Base-by-base conservation (phyloP, 2,797 vertebrate species). In the Cuculus canorus region DNA sequence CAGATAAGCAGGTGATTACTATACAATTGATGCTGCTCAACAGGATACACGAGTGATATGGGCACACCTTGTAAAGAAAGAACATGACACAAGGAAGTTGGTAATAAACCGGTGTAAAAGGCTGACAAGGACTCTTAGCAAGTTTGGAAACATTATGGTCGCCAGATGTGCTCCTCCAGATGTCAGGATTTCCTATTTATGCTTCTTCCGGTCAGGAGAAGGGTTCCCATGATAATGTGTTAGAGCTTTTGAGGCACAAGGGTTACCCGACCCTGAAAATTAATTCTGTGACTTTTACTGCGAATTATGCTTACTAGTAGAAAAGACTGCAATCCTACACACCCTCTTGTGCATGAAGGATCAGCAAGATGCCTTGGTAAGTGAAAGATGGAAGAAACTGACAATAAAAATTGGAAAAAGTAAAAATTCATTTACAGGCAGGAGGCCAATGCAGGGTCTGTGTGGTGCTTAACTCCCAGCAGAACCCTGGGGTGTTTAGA, bases 101-200 rank as follows among this genome's bases (percentile, higher is more conserved):
- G 33, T 93, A 96, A 57, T 83, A 92, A 88, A 93, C 87, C 72
- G 57, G 41, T 91, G 50, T 92, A 90, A 96, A 95, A 85, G 75
- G 70, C 83, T 88, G 77, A 90, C 45, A 82, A 83, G 70, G 82
- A 75, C 69, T 79, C 80, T 95, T 82, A 87, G 86, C 68, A 72
- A 93, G 64, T 92, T 96, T 93, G 79, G 86, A 83, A 94, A 64
- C 23, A 2, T 82, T 92, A 65, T 91, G 82, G 88, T 95, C 95
- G 84, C 92, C 93, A 96, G 94, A 96, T 96, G 96, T 91, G 76
- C 78, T 86, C 43, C 92, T 92, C 93, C 96, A 96, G 96, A 96
- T 94, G 95, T 96, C 79, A 95, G 87, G 66, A 96, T 97, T 97
- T 97, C 95, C 95, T 94, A 84, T 95, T 82, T 50, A 63, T 72